A percentile compares a stretch with the other conserved stretches of the same genome.
These are phyloP conservation scores for Rhincodon typus DNA, from an alignment of 2,797 vertebrate genomes.

Conservation along the genomic window DNA sequence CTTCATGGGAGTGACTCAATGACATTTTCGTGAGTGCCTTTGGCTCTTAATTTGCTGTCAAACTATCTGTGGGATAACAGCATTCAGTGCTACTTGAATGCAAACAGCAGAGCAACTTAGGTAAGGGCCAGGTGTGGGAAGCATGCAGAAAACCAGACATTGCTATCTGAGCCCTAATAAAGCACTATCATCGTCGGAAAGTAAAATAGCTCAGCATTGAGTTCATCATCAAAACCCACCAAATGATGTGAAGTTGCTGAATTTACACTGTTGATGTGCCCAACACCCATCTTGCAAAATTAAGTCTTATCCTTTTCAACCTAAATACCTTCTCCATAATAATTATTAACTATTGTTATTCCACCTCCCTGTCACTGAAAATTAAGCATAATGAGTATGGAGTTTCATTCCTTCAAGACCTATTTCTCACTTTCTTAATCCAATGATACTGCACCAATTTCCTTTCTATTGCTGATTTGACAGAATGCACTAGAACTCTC, in stretches of 20 bases:
- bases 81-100: too few relatives aligned
- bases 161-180: too few relatives aligned
- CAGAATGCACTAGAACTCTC: neutral
- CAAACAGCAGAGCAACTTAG: too few relatives aligned
- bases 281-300: neutral
- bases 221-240: too few relatives aligned
- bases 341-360: neutral
- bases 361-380: neutral
- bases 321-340: neutral
- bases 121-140: too few relatives aligned
- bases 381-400: neutral
- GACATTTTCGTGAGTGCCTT: neutral
- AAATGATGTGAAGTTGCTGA: neutral
- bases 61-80: neutral
- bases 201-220: too few relatives aligned
- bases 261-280: neutral
- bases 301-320: neutral
- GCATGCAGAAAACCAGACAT: too few relatives aligned
- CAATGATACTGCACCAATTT: too few relatives aligned
- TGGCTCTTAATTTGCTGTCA: neutral
- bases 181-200: too few relatives aligned
- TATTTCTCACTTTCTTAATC: neutral
- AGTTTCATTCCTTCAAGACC: neutral
- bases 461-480: neutral
- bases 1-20: neutral